Evolutionary conservation across 2,888 invertebrate genomes (phyloP), one percentile per base, ranked within the genome.

Genomic region (Lypha dubia): DNA sequence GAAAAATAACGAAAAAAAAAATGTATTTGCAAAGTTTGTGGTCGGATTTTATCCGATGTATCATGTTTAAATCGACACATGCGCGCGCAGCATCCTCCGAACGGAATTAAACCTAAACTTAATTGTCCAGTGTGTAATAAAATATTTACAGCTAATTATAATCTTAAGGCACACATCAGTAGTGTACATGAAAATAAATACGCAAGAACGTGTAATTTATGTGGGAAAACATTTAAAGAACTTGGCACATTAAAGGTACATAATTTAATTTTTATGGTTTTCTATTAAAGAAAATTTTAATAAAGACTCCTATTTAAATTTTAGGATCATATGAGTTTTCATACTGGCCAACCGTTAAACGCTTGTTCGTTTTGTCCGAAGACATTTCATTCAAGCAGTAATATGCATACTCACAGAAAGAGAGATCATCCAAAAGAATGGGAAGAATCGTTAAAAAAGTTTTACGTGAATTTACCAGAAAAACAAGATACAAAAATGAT

Each of bases 251-350:
- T 58, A 32, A 56, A 24, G 24, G 51, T 53, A n/a, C n/a, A n/a
- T n/a, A 53, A 53, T 53, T 53, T n/a, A 13, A 51, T 28, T 15
- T 28, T n/a, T n/a, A n/a, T 28, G 9, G 2, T 20, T 8, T n/a
- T 11, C 35, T 32, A 4, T 56, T 53, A 24, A 5, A 20, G 4
- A 13, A 8, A 17, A 24, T n/a, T n/a, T 15, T 49, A 13, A 7
- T 28, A 28, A 38, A 24, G 22, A 35, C 0, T n/a, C n/a, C n/a
- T n/a, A 1, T 32, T 20, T 20, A 6, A n/a, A 20, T 20, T 87
- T 0, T 68, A 91, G 91, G 92, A 92, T 84, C 92, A 92, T 76
- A 91, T 92, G 89, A 90, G 92, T 5, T 89, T 90, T 49, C 92
- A 92, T 63, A 91, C 91, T 2, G 91, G 92, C 7, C 90, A 91